These are phyloP conservation scores for Incurvaria masculella DNA, from an alignment of 2,888 invertebrate genomes.

Conservation along the genomic window DNA sequence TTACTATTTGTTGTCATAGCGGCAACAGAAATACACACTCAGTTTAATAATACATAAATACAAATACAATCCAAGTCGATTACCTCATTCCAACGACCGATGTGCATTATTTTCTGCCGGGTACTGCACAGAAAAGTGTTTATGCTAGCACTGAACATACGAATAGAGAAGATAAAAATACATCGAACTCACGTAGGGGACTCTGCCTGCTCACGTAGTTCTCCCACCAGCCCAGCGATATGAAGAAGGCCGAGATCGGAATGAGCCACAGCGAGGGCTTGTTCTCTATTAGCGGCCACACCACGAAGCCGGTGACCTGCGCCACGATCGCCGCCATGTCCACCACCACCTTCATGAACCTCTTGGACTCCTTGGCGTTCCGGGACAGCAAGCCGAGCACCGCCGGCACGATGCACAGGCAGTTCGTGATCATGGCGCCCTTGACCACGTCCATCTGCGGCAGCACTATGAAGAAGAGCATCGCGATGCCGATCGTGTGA, in stretches of 20 bases:
- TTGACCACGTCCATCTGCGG: conserved; percentile 93
- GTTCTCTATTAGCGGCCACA: conserved; percentile 85
- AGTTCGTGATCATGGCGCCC: conserved; percentile 95
- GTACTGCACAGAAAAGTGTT: too few relatives aligned
- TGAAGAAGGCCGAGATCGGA: conserved; percentile 78
- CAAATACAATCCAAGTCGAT: too few relatives aligned
- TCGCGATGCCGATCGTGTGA: conserved; percentile 82
- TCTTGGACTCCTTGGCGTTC: conserved; percentile 75
- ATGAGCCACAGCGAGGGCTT: conserved; percentile 79
- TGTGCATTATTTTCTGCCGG: too few relatives aligned
- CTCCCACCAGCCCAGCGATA: conserved; percentile 98
- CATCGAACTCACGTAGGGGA: conserved; percentile 63
- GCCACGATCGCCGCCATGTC: conserved; percentile 85
- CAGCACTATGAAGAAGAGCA: conserved; percentile 84
- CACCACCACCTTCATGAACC: conserved; percentile 73
- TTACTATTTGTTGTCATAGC: too few relatives aligned
- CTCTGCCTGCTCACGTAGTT: conserved; percentile 90
- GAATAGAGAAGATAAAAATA: too few relatives aligned
- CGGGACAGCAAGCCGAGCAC: conserved; percentile 74
- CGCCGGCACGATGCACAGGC: conserved; percentile 89
- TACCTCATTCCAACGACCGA: too few relatives aligned
- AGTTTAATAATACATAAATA: too few relatives aligned
- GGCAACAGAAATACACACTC: too few relatives aligned
- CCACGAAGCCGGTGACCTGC: conserved; percentile 87
- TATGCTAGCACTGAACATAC: too few relatives aligned